These are phyloP conservation scores for Autographa gamma DNA, from an alignment of 2,888 invertebrate species.

Conservation along the genomic window DNA sequence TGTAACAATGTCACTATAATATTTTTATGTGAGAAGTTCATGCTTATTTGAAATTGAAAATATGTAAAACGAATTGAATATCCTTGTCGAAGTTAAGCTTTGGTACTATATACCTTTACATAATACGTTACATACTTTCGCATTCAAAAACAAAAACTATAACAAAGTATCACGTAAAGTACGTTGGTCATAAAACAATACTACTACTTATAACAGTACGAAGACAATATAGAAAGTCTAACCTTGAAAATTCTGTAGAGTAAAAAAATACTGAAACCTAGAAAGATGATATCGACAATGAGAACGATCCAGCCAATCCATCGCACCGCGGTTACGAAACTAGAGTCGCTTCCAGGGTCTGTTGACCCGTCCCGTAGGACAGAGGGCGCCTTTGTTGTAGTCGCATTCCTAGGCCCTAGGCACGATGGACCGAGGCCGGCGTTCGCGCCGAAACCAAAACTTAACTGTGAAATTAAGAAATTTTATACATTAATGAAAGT, in stretches of 20 bases:
- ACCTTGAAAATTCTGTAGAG: slow-evolving; percentile 69
- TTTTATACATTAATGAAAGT: not conserved
- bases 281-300: slow-evolving; percentile 62
- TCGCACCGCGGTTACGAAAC: slow-evolving; percentile 57
- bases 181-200: no score
- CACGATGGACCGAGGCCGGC: slow-evolving; percentile 73
- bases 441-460: slow-evolving; percentile 77
- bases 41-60: slow-evolving; percentile 5
- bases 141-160: no score
- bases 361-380: not conserved
- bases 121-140: no score
- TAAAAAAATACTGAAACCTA: slow-evolving; percentile 63
- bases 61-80: slow-evolving; percentile 10
- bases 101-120: not conserved
- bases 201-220: no score
- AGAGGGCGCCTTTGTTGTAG: not conserved
- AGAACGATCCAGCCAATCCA: slow-evolving; percentile 71
- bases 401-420: slow-evolving; percentile 47
- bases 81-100: not conserved
- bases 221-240: slow-evolving; percentile 16
- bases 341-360: slow-evolving; percentile 17
- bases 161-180: no score
- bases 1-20: not conserved
- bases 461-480: slow-evolving; percentile 65
- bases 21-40: slow-evolving; percentile 6